phyloP scores from a whole-genome alignment of 1,140 invertebrate species.

The Leguminivora glycinivorella region DNA sequence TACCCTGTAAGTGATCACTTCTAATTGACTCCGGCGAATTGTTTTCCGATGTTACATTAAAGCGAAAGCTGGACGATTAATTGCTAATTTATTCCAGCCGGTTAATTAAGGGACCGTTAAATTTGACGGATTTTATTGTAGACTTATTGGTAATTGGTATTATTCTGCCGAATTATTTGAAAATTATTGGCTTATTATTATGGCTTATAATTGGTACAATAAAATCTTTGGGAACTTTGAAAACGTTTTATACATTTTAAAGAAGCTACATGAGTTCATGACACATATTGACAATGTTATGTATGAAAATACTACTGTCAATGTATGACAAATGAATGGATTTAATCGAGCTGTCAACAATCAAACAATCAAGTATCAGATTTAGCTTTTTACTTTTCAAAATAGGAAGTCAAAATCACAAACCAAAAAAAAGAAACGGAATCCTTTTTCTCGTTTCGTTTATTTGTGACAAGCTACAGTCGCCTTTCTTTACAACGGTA shows the following conservation, averaged over 20 bases:
- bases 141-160: neutral
- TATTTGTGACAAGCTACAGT: neutral
- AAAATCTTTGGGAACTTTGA: too few relatives aligned
- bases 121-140: neutral
- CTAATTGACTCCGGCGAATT: neutral
- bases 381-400: too few relatives aligned
- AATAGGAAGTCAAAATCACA: too few relatives aligned
- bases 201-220: too few relatives aligned
- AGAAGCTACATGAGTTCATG: too few relatives aligned
- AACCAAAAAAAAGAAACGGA: neutral
- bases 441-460: neutral
- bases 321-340: too few relatives aligned
- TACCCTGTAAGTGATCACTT: constrained; percentile 11
- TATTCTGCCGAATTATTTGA: neutral
- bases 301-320: too few relatives aligned
- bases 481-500: neutral
- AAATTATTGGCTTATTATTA: neutral
- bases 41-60: constrained; percentile 3
- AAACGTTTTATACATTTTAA: too few relatives aligned
- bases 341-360: too few relatives aligned
- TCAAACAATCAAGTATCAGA: too few relatives aligned
- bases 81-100: neutral
- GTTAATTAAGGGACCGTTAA: neutral
- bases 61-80: constrained; percentile 1
- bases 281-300: too few relatives aligned